These are phyloP conservation scores for Platygyra sinensis DNA, from an alignment of 64 coral and sea anemone genomes.

Conservation along the genomic window DNA sequence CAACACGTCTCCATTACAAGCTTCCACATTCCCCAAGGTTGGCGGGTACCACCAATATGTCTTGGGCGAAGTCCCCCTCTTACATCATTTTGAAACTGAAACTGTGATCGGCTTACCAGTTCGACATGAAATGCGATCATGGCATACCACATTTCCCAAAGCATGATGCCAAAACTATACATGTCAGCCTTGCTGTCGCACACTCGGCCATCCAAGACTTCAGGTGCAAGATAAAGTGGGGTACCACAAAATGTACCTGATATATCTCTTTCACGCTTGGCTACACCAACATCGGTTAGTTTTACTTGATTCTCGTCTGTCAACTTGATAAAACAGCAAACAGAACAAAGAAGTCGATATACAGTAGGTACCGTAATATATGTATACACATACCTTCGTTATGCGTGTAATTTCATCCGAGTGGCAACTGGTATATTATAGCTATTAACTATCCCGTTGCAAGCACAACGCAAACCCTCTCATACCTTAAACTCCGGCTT, in stretches of 20 bases:
- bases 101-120: no score
- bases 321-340: background rate
- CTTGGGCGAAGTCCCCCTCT: background rate
- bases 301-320: constrained; percentile 7
- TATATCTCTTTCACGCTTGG: constrained; percentile 7
- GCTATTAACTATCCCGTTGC: no score
- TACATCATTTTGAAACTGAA: background rate
- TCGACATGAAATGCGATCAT: background rate
- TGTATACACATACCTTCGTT: no score
- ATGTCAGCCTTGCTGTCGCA: constrained; percentile 14
- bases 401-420: no score
- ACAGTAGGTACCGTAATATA: no score
- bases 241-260: constrained; percentile 16
- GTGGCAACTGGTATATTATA: no score
- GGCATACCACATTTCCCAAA: constrained; percentile 45
- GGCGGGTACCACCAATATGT: background rate
- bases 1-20: constrained; percentile 28
- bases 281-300: constrained; percentile 16
- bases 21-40: background rate
- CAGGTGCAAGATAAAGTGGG: constrained; percentile 8
- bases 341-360: background rate
- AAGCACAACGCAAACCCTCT: no score
- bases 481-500: no score
- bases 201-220: background rate
- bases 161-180: constrained; percentile 29